Evolutionary conservation across 2,113 vertebrate genomes (phyloP).

Genomic region (Ameiurus melas): DNA sequence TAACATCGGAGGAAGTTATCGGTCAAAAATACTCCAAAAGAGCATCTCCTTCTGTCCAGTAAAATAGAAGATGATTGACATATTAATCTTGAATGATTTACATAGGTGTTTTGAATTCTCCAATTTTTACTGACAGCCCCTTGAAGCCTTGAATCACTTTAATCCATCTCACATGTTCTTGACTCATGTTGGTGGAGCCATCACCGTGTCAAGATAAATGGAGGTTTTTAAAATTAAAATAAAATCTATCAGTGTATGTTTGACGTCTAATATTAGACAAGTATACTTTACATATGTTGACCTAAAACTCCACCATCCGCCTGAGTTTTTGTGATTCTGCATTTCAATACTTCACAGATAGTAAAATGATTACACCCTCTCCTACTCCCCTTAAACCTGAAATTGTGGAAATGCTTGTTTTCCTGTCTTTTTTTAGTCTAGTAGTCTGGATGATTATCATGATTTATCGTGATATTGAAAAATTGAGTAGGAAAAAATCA

Average conservation of each 20-base stretch:
- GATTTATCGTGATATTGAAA: background rate
- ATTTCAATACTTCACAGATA: too few species aligned
- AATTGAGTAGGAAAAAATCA: background rate
- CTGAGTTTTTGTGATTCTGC: too few species aligned
- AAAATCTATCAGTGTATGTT: too few species aligned
- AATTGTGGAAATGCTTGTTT: background rate
- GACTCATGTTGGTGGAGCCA: too few species aligned
- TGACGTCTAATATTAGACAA: too few species aligned
- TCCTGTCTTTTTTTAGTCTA: background rate
- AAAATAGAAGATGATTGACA: background rate
- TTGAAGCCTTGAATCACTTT: too few species aligned
- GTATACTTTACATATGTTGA: too few species aligned
- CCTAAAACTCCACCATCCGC: too few species aligned
- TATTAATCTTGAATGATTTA: background rate
- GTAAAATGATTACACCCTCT: too few species aligned
- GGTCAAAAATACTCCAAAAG: background rate
- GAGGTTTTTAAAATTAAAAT: too few species aligned
- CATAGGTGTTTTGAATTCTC: background rate
- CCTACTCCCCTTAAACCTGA: background rate
- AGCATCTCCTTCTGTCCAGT: background rate
- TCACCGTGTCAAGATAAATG: too few species aligned
- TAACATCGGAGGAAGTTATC: background rate
- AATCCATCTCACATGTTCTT: background rate
- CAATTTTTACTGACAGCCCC: too few species aligned
- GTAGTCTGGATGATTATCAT: background rate